Evolutionary conservation across 2,113 vertebrate genomes (phyloP), one percentile per base, ranked within the genome.

Genomic region (Triplophysa rosa): DNA sequence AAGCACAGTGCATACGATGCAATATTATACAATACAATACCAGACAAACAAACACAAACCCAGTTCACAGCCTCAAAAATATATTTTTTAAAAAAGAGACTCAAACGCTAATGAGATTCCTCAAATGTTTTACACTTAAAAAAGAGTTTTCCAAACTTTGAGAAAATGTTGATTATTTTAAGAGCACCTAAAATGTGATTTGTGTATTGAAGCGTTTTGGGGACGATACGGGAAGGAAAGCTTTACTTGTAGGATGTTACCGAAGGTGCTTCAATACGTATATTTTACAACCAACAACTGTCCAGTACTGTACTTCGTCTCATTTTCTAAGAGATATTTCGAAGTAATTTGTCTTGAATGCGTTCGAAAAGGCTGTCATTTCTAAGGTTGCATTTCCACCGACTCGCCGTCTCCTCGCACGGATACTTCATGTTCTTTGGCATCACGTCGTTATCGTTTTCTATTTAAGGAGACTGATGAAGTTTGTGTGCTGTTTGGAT

Each of bases 1-100:
- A 93, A 95, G 93, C 93, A 93, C 89, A 93, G 92, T 92, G 94
- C 92, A 93, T 93, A 94, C 89, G 89, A 93, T 81, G 89, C 88
- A 91, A 78, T 81, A 87, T 77, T 76, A 78, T 87, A 84, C 80
- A 86, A 83, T 79, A 83, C 71, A 75, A 90, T 84, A 87, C 69
- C 78, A 79, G 77, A 87, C 82, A 80, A 88, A 79, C 74, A 78
- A 45, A 87, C 83, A 91, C 79, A 86, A 85, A 88, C 88, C 87
- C 86, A 72, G 80, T 95, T 96, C 95, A 95, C 94, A 94, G 94
- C 94, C 91, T 94, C 79, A 56, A 40, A 80, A 79, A 78, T 37
- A 49, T 74, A 72, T 2, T 11, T 45, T 45, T 45, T 45, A 79
- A 80, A 82, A 82, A 80, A 64, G 83, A 86, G 81, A 74, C 52